Conservation (phyloP, 1,140 invertebrate species). For the Zaprionus kolodkinae region DNA sequence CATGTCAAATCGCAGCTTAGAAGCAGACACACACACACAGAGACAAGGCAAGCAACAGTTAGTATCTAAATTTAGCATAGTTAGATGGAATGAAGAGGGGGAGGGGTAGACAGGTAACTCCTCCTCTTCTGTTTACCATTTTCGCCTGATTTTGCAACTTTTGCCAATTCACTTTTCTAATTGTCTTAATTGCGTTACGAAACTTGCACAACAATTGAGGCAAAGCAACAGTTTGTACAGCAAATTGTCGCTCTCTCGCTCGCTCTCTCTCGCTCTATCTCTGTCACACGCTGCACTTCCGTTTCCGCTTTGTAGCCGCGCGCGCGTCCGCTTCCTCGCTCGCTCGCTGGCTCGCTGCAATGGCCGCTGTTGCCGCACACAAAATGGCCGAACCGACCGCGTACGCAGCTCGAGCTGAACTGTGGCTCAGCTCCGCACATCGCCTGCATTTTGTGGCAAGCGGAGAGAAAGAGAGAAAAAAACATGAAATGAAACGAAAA, state of each 20-base stretch:
- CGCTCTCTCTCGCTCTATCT: not conserved
- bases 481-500: not conserved
- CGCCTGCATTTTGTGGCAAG: conserved; percentile 40
- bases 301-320: conserved; percentile 59
- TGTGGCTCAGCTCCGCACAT: conserved; percentile 42
- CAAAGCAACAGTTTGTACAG: conserved; percentile 69
- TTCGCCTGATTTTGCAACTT: conserved; percentile 43
- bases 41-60: conserved; percentile 17
- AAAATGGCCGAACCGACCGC: conserved; percentile 57
- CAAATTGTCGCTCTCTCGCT: not conserved
- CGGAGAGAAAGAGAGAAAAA: not conserved
- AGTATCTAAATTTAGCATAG: conserved; percentile 34
- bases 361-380: conserved; percentile 45
- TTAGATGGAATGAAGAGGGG: not conserved
- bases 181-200: conserved; percentile 67
- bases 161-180: conserved; percentile 57
- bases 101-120: no score
- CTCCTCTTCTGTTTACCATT: conserved; percentile 75
- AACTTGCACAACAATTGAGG: conserved; percentile 21
- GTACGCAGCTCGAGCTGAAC: conserved; percentile 73
- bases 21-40: conserved; percentile 32
- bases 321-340: conserved; percentile 14
- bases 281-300: conserved; percentile 63
- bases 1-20: conserved; percentile 81
- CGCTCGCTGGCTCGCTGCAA: not conserved